Conservation (phyloP, 2,888 invertebrate genomes). For the Muschampia plurimacula region DNA sequence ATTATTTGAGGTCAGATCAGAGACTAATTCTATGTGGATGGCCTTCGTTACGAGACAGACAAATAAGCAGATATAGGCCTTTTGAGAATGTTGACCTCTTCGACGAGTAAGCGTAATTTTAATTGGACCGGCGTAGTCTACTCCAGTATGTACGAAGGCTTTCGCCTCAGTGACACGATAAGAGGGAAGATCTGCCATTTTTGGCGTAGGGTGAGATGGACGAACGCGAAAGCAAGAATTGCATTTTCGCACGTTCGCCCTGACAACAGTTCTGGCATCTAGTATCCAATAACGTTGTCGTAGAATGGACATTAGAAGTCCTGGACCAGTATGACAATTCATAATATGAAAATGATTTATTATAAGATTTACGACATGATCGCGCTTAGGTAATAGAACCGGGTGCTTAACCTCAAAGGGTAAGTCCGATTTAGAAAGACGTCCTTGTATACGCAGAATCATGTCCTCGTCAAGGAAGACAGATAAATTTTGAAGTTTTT, state of each 20-base stretch:
- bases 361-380: background rate
- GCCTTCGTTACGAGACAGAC: background rate
- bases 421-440: background rate
- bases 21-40: background rate
- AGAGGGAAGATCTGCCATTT: background rate
- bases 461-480: background rate
- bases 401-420: background rate
- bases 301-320: background rate
- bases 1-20: background rate
- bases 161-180: background rate
- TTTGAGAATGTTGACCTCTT: background rate
- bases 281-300: background rate
- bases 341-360: background rate
- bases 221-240: background rate
- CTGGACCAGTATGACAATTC: background rate
- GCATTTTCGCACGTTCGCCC: slow-evolving; percentile 1
- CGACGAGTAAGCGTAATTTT: background rate
- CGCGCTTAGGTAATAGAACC: background rate
- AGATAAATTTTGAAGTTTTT: background rate
- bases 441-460: background rate
- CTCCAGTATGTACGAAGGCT: background rate
- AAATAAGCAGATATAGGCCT: background rate
- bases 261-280: background rate
- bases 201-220: no score
- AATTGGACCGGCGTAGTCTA: background rate